Conservation (phyloP, 2,113 vertebrate genomes). For the Ascaphus truei region DNA sequence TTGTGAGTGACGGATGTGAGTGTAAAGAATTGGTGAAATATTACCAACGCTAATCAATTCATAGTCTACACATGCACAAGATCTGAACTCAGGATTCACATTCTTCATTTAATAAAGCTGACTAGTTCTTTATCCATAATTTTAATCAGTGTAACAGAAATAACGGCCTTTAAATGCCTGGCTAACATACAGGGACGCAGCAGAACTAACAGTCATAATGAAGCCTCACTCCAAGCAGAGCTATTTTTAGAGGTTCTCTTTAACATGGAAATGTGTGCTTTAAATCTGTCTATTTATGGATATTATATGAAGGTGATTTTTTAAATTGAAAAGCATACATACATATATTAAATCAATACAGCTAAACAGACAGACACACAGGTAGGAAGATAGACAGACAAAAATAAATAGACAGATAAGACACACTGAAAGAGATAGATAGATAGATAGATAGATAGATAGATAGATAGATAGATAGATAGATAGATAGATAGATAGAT, state of each 20-base stretch:
- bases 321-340: no score
- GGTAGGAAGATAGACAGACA: no score
- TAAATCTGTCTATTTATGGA: no score
- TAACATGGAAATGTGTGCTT: not conserved
- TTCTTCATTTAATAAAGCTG: conserved; percentile 15
- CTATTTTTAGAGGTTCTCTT: conserved; percentile 19
- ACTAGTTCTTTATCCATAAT: conserved; percentile 15
- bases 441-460: no score
- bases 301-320: no score
- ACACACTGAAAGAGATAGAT: no score
- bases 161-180: conserved; percentile 21
- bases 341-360: no score
- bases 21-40: not conserved
- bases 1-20: not conserved
- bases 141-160: conserved; percentile 21
- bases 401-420: no score
- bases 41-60: not conserved
- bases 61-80: not conserved
- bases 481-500: no score
- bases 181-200: conserved; percentile 27
- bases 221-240: not conserved
- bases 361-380: no score
- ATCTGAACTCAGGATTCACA: not conserved
- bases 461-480: no score
- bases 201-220: conserved; percentile 23